These are phyloP conservation scores for Anguilla rostrata DNA, from an alignment of 2,113 vertebrate species.

Conservation along the genomic window DNA sequence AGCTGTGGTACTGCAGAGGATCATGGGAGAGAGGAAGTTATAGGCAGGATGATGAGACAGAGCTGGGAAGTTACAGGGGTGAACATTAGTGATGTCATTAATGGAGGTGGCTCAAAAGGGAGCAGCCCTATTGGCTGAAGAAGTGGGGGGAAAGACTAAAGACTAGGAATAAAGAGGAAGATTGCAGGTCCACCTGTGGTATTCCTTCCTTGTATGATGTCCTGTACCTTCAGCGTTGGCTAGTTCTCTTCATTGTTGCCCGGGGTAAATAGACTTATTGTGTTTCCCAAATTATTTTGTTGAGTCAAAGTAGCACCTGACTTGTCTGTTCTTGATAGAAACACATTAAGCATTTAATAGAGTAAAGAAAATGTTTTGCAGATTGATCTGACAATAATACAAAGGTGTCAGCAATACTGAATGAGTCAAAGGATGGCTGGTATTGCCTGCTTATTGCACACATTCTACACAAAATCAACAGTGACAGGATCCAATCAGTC, in stretches of 20 bases:
- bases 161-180: conserved; percentile 21
- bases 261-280: not conserved
- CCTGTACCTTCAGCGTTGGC: conserved; percentile 91
- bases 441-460: conserved; percentile 14
- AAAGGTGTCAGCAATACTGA: not conserved
- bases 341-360: not conserved
- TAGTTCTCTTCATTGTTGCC: conserved; percentile 86
- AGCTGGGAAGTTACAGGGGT: not conserved
- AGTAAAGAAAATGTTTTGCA: not conserved
- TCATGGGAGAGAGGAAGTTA: conserved; percentile 11
- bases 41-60: conserved; percentile 1
- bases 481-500: too few relatives aligned
- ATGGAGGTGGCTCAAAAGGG: not conserved
- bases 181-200: conserved; percentile 40
- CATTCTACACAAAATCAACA: not conserved
- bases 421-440: not conserved
- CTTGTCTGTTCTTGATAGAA: not conserved
- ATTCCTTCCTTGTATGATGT: conserved; percentile 91
- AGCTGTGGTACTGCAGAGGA: not conserved
- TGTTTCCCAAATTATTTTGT: not conserved
- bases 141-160: not conserved
- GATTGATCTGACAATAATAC: conserved; percentile 22
- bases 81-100: not conserved
- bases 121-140: not conserved
- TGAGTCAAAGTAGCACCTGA: not conserved